Base-by-base conservation (phyloP, 2,888 invertebrate species). In the Cerastis rubricosa region DNA sequence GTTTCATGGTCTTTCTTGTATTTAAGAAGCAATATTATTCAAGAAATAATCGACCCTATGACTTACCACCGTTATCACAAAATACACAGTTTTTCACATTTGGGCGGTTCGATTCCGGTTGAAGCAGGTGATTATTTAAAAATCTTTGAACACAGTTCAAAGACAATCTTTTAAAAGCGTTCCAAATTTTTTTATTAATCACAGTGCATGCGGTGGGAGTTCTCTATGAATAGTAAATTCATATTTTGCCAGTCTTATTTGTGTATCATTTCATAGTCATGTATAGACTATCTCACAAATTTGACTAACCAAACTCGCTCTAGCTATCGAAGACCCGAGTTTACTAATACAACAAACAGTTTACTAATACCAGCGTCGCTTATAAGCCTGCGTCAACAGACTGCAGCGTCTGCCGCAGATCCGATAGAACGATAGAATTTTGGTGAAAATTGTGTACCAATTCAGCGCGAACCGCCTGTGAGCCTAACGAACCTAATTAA, bases 341-440 rank as follows among this genome's bases (percentile, higher is more conserved):
- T 14, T 35, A 14, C 25, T 22, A 47, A n/a, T n/a, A n/a, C n/a
- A n/a, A 61, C 29, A 61, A 25, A 73, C 19, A 6, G 14, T 14
- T 9, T 25, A 29, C 8, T 43, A 22, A 51, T 25, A 29, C 49
- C 7, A 25, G 17, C 17, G 22, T 0, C 45, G 25, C 17, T 54
- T 14, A 45, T 40, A 35, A 69, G 6, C 40, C 6, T 61, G 25
- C 40, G n/a, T 40, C 22, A 11, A 54, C 8, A 2, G 14, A 17
- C 8, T 47, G 12, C 47, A 79, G 19, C 35, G n/a, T 45, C 35
- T 14, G n/a, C 35, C 17, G 11, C 29, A 35, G 54, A 79, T 67
- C 54, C 67, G 35, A 67, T 80, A 73, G 43, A 57, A 40, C 47
- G 77, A 68, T 77, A 40, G 66, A 17, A 51, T 61, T 49, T 45